Evolutionary conservation across 2,888 invertebrate genomes (phyloP).

Genomic region (Chalcis sispes): DNA sequence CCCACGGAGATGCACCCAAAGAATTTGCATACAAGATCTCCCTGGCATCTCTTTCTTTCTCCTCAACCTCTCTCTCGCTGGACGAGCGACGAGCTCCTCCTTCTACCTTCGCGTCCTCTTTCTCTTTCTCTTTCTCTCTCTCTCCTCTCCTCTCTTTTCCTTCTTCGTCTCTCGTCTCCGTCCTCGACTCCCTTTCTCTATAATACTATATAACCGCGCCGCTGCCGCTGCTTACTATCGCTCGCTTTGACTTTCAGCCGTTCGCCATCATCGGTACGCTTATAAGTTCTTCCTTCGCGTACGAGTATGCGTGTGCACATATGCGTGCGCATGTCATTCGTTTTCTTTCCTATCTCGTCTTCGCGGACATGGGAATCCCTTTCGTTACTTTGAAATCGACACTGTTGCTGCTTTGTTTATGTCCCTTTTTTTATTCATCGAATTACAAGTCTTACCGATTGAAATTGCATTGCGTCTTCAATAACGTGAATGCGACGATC

Average conservation of each 20-base stretch:
- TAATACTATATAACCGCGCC: constrained; percentile 34
- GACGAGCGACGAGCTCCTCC: constrained; percentile 58
- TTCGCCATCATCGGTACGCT: constrained; percentile 66
- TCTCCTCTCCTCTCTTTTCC: constrained; percentile 50
- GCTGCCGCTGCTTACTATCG: background rate
- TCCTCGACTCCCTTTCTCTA: constrained; percentile 34
- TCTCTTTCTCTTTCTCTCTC: constrained; percentile 39
- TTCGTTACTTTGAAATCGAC: constrained; percentile 45
- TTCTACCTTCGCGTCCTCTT: constrained; percentile 56
- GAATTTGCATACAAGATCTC: constrained; percentile 76
- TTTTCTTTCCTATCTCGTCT: constrained; percentile 56
- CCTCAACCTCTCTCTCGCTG: constrained; percentile 51
- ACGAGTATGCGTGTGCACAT: constrained; percentile 53
- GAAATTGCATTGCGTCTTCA: no score
- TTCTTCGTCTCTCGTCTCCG: constrained; percentile 51
- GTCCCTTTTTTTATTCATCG: no score
- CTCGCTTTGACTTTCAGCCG: constrained; percentile 45
- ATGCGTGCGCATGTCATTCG: constrained; percentile 60
- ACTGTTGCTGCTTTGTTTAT: background rate
- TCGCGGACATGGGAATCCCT: constrained; percentile 43
- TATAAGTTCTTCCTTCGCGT: constrained; percentile 50
- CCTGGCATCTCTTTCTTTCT: constrained; percentile 68
- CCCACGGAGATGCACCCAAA: constrained; percentile 75
- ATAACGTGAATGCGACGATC: no score
- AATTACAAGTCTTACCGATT: no score